Evolutionary conservation across 2,113 vertebrate genomes (phyloP).

Genomic region (Limanda limanda): DNA sequence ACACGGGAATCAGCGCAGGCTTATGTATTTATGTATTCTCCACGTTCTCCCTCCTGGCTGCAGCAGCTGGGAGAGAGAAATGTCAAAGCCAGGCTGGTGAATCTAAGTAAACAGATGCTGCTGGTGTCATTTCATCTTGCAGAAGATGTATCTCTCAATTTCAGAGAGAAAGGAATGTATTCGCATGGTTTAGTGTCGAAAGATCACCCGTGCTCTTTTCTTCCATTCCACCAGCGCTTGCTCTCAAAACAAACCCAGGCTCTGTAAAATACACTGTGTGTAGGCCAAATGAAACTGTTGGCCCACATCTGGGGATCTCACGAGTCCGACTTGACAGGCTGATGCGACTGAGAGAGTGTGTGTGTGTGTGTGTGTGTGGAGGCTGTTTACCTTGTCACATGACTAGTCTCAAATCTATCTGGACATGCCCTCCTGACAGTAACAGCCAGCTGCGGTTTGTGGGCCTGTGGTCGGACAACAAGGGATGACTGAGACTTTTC

Average conservation of each 20-base stretch:
- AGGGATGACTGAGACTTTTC: constrained; percentile 55
- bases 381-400: constrained; percentile 48
- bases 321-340: constrained; percentile 65
- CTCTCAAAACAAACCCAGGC: constrained; percentile 60
- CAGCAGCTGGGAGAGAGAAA: constrained; percentile 17
- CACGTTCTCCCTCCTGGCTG: neutral
- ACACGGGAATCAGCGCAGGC: constrained; percentile 1
- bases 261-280: constrained; percentile 63
- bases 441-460: constrained; percentile 28
- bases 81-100: constrained; percentile 23
- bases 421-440: constrained; percentile 61
- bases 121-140: constrained; percentile 45
- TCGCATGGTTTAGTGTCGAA: constrained; percentile 62
- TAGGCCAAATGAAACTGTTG: constrained; percentile 59
- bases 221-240: constrained; percentile 39
- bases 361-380: constrained; percentile 11
- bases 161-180: constrained; percentile 52
- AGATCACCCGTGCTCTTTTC: constrained; percentile 46
- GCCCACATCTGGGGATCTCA: constrained; percentile 58
- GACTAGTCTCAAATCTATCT: constrained; percentile 60
- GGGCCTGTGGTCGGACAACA: constrained; percentile 37
- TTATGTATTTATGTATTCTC: constrained; percentile 19
- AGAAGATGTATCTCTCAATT: constrained; percentile 64
- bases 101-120: constrained; percentile 40
- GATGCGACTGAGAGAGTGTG: constrained; percentile 46